Evolutionary conservation across 2,113 vertebrate species (phyloP).

Genomic region (Gobiocypris rarus): DNA sequence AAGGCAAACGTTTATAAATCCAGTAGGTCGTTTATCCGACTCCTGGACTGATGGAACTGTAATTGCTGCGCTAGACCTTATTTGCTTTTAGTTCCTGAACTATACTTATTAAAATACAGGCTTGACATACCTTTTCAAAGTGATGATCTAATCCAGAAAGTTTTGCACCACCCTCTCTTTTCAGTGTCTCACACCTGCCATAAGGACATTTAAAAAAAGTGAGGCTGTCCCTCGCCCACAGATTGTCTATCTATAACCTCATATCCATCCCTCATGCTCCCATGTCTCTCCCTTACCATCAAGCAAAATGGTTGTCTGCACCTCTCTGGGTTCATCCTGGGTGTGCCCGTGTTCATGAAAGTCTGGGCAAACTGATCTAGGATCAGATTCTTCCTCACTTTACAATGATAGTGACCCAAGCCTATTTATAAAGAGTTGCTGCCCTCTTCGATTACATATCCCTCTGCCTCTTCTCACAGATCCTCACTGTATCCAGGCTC

Average conservation of each 20-base stretch:
- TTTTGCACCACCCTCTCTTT: background rate
- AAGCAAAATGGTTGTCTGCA: conserved; percentile 55
- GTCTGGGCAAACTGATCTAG: conserved; percentile 46
- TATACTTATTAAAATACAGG: background rate
- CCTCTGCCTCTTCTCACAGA: conserved; percentile 36
- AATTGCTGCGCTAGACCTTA: background rate
- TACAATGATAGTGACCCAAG: conserved; percentile 39
- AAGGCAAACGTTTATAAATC: background rate
- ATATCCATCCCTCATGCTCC: conserved; percentile 52
- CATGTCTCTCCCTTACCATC: conserved; percentile 40
- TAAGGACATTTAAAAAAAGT: background rate
- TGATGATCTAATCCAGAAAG: background rate
- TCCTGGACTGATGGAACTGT: background rate
- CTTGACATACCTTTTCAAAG: conserved; percentile 11
- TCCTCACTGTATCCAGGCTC: conserved; percentile 27
- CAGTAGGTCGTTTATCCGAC: background rate
- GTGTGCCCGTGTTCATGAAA: conserved; percentile 25
- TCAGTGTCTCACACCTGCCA: conserved; percentile 5
- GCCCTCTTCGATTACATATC: conserved; percentile 58
- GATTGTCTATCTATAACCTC: conserved; percentile 53
- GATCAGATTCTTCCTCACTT: conserved; percentile 31
- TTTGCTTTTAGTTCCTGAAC: background rate
- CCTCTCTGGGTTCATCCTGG: conserved; percentile 53
- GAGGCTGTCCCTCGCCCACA: conserved; percentile 24
- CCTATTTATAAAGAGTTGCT: conserved; percentile 66